Conservation (phyloP, 1,140 invertebrate species). For the Atta cephalotes region DNA sequence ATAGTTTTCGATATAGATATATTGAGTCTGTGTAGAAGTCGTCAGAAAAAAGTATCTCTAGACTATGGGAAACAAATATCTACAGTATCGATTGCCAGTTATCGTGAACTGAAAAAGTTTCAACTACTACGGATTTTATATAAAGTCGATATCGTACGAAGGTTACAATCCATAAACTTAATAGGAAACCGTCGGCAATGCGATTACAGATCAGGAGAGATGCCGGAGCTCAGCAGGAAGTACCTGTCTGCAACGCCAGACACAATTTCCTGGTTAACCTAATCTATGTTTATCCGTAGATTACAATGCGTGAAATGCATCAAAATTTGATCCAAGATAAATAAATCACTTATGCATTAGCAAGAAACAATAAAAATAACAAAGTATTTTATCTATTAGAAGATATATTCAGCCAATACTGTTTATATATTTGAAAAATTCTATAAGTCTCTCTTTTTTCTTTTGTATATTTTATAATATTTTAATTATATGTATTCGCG, state of each 20-base stretch:
- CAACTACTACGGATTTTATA: neutral
- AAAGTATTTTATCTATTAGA: neutral
- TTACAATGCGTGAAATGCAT: conserved; percentile 61
- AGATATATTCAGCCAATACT: neutral
- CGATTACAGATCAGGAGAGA: conserved; percentile 75
- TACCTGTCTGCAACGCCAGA: conserved; percentile 74
- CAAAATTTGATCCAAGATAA: conserved; percentile 37
- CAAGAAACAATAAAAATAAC: neutral
- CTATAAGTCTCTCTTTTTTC: neutral
- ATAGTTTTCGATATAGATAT: neutral
- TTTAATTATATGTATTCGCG: neutral
- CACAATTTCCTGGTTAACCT: conserved; percentile 77
- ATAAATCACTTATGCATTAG: conserved; percentile 21
- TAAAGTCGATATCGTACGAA: conserved; percentile 60
- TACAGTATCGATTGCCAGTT: neutral
- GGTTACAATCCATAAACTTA: conserved; percentile 68
- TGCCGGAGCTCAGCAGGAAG: conserved; percentile 68
- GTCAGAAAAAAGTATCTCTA: neutral
- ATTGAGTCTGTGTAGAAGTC: no score
- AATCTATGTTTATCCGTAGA: conserved; percentile 60
- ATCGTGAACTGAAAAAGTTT: conserved; percentile 13
- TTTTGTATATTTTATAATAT: neutral
- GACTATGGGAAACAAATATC: conserved; percentile 5
- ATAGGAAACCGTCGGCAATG: conserved; percentile 71
- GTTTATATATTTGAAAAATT: neutral